These are phyloP conservation scores for Zoanthus sansibaricus DNA, from an alignment of 92 coral and sea anemone species.

Conservation along the genomic window DNA sequence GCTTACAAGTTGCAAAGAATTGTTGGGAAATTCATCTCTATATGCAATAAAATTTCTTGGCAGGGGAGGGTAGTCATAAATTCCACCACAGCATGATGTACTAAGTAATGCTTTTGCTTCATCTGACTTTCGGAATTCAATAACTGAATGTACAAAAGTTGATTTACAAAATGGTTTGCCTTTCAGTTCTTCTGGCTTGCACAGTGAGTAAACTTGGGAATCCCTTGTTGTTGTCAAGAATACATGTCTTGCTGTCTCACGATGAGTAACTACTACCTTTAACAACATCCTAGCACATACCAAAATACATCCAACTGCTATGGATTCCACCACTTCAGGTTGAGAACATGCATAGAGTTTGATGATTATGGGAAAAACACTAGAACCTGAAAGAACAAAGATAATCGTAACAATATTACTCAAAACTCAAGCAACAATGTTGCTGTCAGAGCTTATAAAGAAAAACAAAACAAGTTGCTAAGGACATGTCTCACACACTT, in stretches of 20 bases:
- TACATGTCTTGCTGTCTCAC: conserved; percentile 6
- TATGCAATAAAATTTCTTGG: conserved; percentile 49
- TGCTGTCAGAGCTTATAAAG: too few species aligned
- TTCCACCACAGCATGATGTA: conserved; percentile 53
- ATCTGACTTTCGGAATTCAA: conserved; percentile 55
- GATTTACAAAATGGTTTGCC: conserved; percentile 53
- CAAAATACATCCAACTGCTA: conserved; percentile 57
- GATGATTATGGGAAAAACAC: conserved; percentile 57
- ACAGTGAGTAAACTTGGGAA: conserved; percentile 51
- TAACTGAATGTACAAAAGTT: conserved; percentile 25
- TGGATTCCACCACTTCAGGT: conserved; percentile 51
- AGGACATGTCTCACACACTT: too few species aligned
- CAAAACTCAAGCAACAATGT: not conserved
- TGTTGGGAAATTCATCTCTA: conserved; percentile 34
- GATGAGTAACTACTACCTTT: conserved; percentile 45
- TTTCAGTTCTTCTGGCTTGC: conserved; percentile 43
- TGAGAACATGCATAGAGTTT: conserved; percentile 66
- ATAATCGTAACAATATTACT: not conserved
- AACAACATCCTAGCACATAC: conserved; percentile 70
- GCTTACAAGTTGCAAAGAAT: conserved; percentile 48
- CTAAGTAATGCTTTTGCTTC: conserved; percentile 60
- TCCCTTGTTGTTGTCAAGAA: conserved; percentile 62
- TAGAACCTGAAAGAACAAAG: conserved; percentile 41
- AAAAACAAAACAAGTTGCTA: not conserved
- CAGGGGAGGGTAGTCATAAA: conserved; percentile 62